Evolutionary conservation across 2,113 vertebrate species (phyloP).

Genomic region (Sterna hirundo): DNA sequence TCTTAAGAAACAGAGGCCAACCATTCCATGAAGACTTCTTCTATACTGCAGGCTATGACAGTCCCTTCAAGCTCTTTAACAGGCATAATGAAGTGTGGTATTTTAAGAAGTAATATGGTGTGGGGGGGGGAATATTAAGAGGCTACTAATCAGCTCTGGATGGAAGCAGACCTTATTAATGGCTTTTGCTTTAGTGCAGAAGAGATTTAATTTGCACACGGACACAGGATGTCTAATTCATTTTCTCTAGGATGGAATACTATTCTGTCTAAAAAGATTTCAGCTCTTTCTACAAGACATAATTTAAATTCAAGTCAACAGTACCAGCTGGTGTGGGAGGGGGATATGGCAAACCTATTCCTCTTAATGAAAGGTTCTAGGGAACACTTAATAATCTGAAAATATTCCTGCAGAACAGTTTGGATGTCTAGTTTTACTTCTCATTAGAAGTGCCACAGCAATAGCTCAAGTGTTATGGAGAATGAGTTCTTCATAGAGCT

Average conservation of each 20-base stretch:
- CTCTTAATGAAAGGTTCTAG: neutral
- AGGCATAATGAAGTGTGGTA: conserved; percentile 87
- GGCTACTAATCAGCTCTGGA: conserved; percentile 9
- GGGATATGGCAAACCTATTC: neutral
- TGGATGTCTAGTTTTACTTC: neutral
- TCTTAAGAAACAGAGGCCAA: conserved; percentile 75
- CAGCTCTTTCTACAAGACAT: neutral
- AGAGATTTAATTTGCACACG: neutral
- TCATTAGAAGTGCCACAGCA: neutral
- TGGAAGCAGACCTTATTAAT: neutral
- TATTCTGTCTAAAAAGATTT: neutral
- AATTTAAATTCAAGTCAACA: neutral
- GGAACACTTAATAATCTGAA: neutral
- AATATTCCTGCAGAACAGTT: neutral
- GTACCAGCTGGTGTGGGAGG: neutral
- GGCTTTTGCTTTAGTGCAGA: neutral
- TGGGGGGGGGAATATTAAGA: neutral
- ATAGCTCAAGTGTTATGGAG: neutral
- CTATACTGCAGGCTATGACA: conserved; percentile 83
- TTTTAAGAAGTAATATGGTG: conserved; percentile 57
- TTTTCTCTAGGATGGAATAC: neutral
- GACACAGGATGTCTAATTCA: neutral
- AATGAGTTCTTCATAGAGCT: neutral
- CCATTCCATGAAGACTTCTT: conserved; percentile 73
- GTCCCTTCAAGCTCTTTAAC: conserved; percentile 84